Evolutionary conservation across 2,888 invertebrate species (phyloP).

Genomic region (Meteorus colon): DNA sequence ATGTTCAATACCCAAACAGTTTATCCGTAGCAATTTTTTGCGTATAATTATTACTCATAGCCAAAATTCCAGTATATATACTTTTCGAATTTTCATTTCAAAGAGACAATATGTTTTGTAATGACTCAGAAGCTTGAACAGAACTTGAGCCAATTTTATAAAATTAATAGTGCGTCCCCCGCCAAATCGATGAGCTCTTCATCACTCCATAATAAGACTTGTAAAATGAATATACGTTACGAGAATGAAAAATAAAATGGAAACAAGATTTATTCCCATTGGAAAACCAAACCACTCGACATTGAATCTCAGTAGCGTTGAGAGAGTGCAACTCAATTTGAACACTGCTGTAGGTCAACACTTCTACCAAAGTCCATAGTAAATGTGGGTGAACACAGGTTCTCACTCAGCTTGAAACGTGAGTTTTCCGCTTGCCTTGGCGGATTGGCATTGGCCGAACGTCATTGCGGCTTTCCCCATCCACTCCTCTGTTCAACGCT

Average conservation of each 20-base stretch:
- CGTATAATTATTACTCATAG: too few species aligned
- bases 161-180: too few species aligned
- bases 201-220: too few species aligned
- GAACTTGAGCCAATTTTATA: too few species aligned
- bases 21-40: too few species aligned
- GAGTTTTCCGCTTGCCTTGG: slow-evolving; percentile 33
- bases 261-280: not conserved
- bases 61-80: too few species aligned
- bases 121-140: too few species aligned
- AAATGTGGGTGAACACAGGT: slow-evolving; percentile 31
- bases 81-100: too few species aligned
- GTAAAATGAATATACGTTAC: not conserved
- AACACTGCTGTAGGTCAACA: slow-evolving; percentile 22
- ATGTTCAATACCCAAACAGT: too few species aligned
- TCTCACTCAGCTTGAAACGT: slow-evolving; percentile 35
- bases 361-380: slow-evolving; percentile 19
- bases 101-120: too few species aligned
- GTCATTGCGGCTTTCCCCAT: not conserved
- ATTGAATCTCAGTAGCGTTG: slow-evolving; percentile 18
- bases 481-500: not conserved
- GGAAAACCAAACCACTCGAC: slow-evolving; percentile 10
- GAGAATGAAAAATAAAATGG: not conserved
- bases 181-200: too few species aligned
- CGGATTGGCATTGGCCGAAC: slow-evolving; percentile 21
- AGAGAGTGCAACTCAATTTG: slow-evolving; percentile 16